A percentile compares a stretch with the other conserved stretches of the same genome.
phyloP scores from a whole-genome alignment of 2,888 invertebrate species.

The Acrocyrtus sp. region DNA sequence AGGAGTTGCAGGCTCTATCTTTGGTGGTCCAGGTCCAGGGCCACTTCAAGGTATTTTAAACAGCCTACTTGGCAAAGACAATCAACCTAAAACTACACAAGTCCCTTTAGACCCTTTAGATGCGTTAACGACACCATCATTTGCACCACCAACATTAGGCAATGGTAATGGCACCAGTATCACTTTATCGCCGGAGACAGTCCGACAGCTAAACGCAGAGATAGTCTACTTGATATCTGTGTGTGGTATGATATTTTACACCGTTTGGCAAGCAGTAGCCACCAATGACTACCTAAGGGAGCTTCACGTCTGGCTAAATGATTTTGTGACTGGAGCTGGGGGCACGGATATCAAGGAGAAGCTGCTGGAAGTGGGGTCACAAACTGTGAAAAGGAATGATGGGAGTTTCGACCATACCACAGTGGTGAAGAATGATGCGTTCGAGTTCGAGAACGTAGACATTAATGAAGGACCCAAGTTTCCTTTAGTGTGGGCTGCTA shows the following conservation, averaged over 20 bases:
- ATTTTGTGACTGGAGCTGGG: constrained; percentile 47
- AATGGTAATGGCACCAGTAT: not conserved
- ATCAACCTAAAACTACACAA: too few relatives aligned
- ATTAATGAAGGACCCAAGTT: not conserved
- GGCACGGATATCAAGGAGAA: constrained; percentile 20
- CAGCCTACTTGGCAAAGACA: not conserved
- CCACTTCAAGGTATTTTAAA: not conserved
- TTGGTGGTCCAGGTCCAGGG: not conserved
- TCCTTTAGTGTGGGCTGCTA: constrained; percentile 16
- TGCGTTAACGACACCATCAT: too few relatives aligned
- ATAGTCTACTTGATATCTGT: constrained; percentile 33
- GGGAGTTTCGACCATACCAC: not conserved
- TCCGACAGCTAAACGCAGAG: constrained; percentile 44
- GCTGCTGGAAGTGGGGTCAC: constrained; percentile 26
- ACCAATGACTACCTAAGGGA: constrained; percentile 55
- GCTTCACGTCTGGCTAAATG: constrained; percentile 59
- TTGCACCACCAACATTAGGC: not conserved
- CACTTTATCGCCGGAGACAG: constrained; percentile 14
- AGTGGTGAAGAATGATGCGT: not conserved
- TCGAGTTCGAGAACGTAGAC: not conserved
- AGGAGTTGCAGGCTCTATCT: not conserved
- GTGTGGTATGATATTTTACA: constrained; percentile 34
- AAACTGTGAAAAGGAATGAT: too few relatives aligned
- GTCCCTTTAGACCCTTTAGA: too few relatives aligned
- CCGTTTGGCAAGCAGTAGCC: constrained; percentile 54